phyloP scores from a whole-genome alignment of 2,113 vertebrate genomes.

The Ptilorrhoa leucosticta region DNA sequence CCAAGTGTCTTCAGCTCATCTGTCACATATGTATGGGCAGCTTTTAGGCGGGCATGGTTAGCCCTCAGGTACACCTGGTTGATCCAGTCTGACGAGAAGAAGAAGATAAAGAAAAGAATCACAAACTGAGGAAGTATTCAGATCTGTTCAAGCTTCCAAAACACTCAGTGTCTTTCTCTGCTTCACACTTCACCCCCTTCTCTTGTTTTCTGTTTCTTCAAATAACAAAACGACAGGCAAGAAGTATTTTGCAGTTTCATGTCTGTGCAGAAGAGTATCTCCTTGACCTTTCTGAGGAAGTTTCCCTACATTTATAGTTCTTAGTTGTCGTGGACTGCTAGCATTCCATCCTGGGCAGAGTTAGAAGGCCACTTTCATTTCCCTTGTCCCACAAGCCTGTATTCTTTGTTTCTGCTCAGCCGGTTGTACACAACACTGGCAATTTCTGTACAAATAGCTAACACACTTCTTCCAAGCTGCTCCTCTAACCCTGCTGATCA shows the following conservation, averaged over 20 bases:
- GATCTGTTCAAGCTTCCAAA: background rate
- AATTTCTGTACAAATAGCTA: background rate
- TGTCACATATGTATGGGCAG: constrained; percentile 81
- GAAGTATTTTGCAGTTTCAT: background rate
- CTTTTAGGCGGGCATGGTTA: constrained; percentile 82
- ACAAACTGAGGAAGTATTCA: background rate
- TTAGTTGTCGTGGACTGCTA: background rate
- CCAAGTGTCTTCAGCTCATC: constrained; percentile 81
- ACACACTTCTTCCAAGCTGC: background rate
- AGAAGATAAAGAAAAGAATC: background rate
- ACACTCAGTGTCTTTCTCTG: background rate
- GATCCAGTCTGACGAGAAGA: constrained; percentile 85
- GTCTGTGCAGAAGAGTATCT: background rate
- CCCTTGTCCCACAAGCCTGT: background rate
- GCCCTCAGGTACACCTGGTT: constrained; percentile 82
- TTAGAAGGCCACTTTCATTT: background rate
- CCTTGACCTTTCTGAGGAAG: background rate
- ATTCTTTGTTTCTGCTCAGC: background rate
- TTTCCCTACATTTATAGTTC: background rate
- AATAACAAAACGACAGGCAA: background rate
- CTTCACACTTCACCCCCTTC: background rate
- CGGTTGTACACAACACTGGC: background rate
- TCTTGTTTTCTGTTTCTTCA: background rate
- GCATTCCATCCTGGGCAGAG: background rate
- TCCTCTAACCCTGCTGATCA: background rate